Base-by-base conservation (phyloP, 2,797 vertebrate genomes). In the Hapalemur alaotrensis region DNA sequence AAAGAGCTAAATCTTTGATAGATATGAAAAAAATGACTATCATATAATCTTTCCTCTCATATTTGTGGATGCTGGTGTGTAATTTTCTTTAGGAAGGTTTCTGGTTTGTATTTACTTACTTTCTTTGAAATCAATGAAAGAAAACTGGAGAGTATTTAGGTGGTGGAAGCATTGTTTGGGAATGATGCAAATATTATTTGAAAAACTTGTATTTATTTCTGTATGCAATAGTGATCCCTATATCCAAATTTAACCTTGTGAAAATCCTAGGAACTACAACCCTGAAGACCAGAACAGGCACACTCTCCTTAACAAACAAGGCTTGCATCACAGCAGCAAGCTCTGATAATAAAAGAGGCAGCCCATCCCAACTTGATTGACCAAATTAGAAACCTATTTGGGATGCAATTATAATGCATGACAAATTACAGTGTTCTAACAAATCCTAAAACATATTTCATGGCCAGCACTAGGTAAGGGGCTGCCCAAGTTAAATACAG, bases 371-470 rank as follows among this genome's bases (percentile, higher is more conserved):
- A 84, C 43, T 65, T 82, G 20, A 30, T 81, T 94, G 65, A 85
- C 54, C 72, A 94, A 93, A 96, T 93, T 89, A 95, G 89, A 95
- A 97, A 94, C 70, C 67, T 70, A 81, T 89, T 95, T 93, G 89
- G 30, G 38, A 87, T n/a, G 10, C 38, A 94, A 8, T 94, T 87
- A 75, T 69, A 94, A 95, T 59, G 50, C 59, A 63, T 46, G 78
- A 69, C n/a, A 85, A 82, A 92, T 92, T 59, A 69, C 23, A 8
- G 43, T 84, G 35, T 38, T 76, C 41, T 50, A 93, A 76, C 95
- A 94, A 57, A 69, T 86, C 25, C 12, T 28, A 43, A 83, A 97
- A 48, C 25, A 41, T 89, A 72, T 76, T 82, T 96, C 59, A 59
- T 67, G 17, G 23, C 13, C 38, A 84, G 43, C 48, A 78, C 54